phyloP scores from a whole-genome alignment of 37 sponge, comb jelly and placozoan species.

The Ephydatia muelleri region DNA sequence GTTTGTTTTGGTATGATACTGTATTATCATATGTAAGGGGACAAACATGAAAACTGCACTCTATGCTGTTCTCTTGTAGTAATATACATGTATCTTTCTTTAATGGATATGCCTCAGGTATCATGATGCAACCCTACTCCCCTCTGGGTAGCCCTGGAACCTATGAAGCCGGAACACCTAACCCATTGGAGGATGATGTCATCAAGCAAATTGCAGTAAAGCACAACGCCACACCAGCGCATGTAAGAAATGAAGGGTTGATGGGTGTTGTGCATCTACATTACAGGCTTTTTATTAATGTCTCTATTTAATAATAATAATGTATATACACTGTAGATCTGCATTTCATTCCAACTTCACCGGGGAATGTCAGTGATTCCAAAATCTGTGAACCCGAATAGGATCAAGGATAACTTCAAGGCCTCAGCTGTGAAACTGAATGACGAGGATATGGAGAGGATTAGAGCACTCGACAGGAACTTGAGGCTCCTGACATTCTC shows the following conservation, averaged over 20 bases:
- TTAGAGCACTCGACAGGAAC: conserved; percentile 37
- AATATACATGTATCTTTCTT: no score
- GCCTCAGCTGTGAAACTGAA: conserved; percentile 49
- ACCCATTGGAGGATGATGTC: conserved; percentile 64
- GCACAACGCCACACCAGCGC: conserved; percentile 65
- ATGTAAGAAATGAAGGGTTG: no score
- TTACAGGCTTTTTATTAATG: no score
- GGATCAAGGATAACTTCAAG: conserved; percentile 56
- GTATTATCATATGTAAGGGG: no score
- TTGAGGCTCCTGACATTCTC: conserved; percentile 27
- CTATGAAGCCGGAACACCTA: conserved; percentile 24
- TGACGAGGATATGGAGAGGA: conserved; percentile 57
- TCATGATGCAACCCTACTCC: conserved; percentile 73
- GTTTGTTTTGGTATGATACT: no score
- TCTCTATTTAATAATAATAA: no score
- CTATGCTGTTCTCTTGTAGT: no score
- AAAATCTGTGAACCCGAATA: conserved; percentile 59
- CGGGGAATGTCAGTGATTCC: conserved; percentile 59
- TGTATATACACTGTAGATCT: no score
- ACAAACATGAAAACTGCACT: no score
- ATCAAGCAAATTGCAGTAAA: conserved; percentile 72
- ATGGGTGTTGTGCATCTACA: neutral
- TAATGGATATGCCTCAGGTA: no score
- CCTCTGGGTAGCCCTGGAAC: conserved; percentile 74
- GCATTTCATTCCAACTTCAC: conserved; percentile 50